phyloP scores from a whole-genome alignment of 2,113 vertebrate genomes.

The Microcebus tavaratra region DNA sequence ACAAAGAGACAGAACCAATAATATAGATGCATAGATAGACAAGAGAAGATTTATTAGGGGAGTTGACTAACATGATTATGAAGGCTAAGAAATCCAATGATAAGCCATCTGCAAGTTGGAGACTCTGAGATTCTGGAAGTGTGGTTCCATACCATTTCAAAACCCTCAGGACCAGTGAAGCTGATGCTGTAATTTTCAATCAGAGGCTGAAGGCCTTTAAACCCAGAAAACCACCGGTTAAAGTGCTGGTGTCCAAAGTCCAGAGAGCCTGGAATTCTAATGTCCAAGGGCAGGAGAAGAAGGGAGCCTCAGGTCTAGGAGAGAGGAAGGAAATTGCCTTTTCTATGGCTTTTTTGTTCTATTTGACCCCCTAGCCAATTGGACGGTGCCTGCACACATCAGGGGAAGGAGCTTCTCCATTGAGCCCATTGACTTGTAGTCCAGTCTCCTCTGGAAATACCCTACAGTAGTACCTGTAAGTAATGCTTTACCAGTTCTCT shows the following conservation, averaged over 20 bases:
- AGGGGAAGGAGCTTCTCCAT: too few species aligned
- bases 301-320: not conserved
- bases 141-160: not conserved
- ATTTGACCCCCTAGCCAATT: too few species aligned
- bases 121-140: not conserved
- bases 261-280: not conserved
- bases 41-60: not conserved
- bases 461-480: too few species aligned
- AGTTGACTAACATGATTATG: too few species aligned
- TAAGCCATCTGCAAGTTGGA: not conserved
- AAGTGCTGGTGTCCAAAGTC: not conserved
- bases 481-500: too few species aligned
- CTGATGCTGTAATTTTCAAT: not conserved
- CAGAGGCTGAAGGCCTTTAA: too few species aligned
- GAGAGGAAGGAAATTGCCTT: not conserved
- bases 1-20: not conserved
- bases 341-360: not conserved
- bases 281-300: not conserved
- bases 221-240: too few species aligned
- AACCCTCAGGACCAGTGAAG: not conserved
- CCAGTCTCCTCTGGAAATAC: too few species aligned
- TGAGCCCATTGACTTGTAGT: too few species aligned
- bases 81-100: not conserved
- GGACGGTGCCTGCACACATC: too few species aligned
- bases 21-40: not conserved